A percentile compares a stretch with the other conserved stretches of the same genome.
Conservation (phyloP, 2,113 vertebrate genomes). For the Gallinago media region DNA sequence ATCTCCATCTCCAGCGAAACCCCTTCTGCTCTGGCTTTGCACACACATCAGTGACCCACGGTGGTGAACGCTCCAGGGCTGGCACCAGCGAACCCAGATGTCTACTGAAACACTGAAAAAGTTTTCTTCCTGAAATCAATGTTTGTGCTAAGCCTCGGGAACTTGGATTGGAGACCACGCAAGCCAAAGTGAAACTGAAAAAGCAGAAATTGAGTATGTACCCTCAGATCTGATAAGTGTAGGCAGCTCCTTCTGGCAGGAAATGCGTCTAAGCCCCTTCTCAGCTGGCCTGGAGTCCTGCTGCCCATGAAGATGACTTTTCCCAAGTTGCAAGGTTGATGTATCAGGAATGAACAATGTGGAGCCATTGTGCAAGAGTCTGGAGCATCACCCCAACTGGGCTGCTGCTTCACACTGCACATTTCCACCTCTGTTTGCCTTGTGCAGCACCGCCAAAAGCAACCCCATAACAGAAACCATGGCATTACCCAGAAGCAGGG, state of each 20-base stretch:
- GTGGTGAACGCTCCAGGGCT: fast-evolving
- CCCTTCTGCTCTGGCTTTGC: not conserved
- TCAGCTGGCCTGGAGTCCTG: not conserved
- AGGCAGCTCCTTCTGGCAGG: not conserved
- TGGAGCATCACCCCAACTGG: not conserved
- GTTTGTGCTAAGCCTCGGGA: not conserved
- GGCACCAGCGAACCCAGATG: not conserved
- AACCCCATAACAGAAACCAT: fast-evolving
- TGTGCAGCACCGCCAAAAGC: not conserved
- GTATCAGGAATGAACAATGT: fast-evolving
- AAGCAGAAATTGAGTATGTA: not conserved
- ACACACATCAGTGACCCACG: not conserved
- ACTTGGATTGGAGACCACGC: not conserved
- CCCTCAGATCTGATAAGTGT: not conserved
- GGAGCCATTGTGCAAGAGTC: not conserved
- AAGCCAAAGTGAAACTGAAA: not conserved
- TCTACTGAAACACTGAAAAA: not conserved
- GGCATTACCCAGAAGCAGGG: not conserved
- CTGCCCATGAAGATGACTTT: fast-evolving
- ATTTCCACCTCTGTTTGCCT: not conserved
- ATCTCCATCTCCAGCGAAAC: not conserved
- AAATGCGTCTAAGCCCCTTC: not conserved
- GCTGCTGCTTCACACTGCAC: not conserved
- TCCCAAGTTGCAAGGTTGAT: not conserved
- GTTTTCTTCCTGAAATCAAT: not conserved